Conservation (phyloP, 2,113 vertebrate species). For the Aspiorhynchus laticeps region DNA sequence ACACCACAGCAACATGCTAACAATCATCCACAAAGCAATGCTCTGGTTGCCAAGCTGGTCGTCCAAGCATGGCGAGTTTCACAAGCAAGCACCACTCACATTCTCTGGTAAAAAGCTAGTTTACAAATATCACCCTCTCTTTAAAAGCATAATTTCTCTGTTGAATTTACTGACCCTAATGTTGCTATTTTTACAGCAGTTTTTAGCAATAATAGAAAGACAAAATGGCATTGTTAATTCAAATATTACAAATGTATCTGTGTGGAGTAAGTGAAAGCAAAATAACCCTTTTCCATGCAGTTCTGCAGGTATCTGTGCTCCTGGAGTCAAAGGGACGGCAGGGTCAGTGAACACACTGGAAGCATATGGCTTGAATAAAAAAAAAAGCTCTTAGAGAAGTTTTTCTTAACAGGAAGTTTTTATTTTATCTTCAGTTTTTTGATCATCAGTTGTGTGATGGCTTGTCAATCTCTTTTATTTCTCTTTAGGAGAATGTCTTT, state of each 20-base stretch:
- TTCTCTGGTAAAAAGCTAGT: background rate
- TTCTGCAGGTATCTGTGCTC: background rate
- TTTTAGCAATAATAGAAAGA: background rate
- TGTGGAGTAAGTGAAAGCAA: conserved; percentile 7
- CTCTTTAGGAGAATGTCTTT: background rate
- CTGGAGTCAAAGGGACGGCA: conserved; percentile 16
- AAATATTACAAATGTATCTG: background rate
- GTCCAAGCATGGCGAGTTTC: background rate
- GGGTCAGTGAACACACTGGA: conserved; percentile 30
- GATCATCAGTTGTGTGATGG: background rate
- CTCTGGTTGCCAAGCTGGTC: background rate
- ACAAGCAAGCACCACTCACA: background rate
- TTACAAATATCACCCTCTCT: background rate
- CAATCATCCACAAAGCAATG: too few species aligned
- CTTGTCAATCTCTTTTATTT: background rate
- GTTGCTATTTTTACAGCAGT: background rate
- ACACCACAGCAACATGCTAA: background rate
- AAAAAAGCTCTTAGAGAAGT: conserved; percentile 22
- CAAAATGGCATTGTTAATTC: background rate
- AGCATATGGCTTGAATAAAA: background rate
- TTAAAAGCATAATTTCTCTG: background rate
- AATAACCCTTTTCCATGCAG: background rate
- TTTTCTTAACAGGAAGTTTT: background rate
- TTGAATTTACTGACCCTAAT: background rate
- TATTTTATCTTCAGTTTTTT: conserved; percentile 7